phyloP scores from a whole-genome alignment of 2,113 vertebrate genomes.

The Menura novaehollandiae region DNA sequence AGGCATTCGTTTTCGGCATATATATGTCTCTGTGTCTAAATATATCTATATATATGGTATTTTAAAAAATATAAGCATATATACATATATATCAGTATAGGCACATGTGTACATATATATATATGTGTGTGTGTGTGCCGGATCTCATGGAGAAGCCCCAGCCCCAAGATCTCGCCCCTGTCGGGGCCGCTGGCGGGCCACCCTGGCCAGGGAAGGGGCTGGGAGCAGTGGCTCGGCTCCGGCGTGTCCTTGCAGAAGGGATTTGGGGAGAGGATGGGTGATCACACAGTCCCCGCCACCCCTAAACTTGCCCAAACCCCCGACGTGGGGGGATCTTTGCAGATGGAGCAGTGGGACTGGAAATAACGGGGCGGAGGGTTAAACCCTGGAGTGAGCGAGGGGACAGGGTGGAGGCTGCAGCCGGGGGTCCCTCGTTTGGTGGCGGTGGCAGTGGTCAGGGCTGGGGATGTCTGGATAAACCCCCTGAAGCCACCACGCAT shows the following conservation, averaged over 20 bases:
- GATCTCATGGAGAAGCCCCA: not conserved
- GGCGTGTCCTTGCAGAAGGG: not conserved
- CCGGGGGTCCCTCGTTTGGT: not conserved
- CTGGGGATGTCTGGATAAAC: not conserved
- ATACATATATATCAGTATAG: not conserved
- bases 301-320: not conserved
- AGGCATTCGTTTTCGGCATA: not conserved
- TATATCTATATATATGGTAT: accelerated
- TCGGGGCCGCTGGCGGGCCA: too few relatives aligned
- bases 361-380: not conserved
- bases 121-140: accelerated
- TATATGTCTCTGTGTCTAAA: too few relatives aligned
- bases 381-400: not conserved
- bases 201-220: not conserved
- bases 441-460: not conserved
- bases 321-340: not conserved
- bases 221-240: not conserved
- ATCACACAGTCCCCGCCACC: not conserved
- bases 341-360: not conserved
- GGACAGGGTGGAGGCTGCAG: not conserved
- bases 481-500: not conserved
- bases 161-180: not conserved
- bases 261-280: not conserved
- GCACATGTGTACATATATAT: accelerated
- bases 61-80: not conserved